Conservation (phyloP, 2,797 vertebrate species). For the Urocyon cinereoargenteus region DNA sequence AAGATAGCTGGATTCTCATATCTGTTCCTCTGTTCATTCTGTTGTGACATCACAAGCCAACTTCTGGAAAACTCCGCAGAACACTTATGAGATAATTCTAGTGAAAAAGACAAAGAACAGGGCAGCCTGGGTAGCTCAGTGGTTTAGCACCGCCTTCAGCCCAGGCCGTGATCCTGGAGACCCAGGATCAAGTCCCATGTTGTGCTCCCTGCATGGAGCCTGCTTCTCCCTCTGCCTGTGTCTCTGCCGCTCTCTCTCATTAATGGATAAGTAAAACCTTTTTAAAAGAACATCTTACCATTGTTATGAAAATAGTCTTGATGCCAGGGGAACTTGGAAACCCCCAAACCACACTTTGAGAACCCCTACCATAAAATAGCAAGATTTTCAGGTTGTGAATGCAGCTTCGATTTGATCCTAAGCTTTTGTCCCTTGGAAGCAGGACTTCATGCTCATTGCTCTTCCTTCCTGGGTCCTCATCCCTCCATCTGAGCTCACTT, state of each 20-base stretch:
- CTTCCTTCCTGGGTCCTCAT: not conserved
- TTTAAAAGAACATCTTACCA: not conserved
- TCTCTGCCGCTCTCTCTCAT: too few relatives aligned
- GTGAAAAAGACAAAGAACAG: not conserved
- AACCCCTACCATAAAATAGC: not conserved
- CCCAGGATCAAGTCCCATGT: too few relatives aligned
- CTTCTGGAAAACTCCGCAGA: not conserved
- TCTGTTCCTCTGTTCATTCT: not conserved
- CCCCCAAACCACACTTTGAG: not conserved
- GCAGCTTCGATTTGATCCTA: too few relatives aligned
- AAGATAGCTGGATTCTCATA: not conserved
- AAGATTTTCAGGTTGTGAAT: not conserved
- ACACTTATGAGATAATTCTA: not conserved
- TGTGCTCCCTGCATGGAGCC: too few relatives aligned
- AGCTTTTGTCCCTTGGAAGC: not conserved
- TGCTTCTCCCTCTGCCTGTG: too few relatives aligned
- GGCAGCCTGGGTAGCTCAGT: too few relatives aligned
- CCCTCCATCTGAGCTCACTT: not conserved
- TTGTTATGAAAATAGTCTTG: not conserved
- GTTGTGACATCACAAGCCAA: not conserved
- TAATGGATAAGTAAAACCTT: too few relatives aligned
- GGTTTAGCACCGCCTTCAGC: too few relatives aligned
- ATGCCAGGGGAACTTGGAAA: not conserved
- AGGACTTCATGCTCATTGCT: not conserved
- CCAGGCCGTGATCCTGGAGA: too few relatives aligned